Conservation (phyloP, 2,888 invertebrate genomes). For the Pollenia amentaria region DNA sequence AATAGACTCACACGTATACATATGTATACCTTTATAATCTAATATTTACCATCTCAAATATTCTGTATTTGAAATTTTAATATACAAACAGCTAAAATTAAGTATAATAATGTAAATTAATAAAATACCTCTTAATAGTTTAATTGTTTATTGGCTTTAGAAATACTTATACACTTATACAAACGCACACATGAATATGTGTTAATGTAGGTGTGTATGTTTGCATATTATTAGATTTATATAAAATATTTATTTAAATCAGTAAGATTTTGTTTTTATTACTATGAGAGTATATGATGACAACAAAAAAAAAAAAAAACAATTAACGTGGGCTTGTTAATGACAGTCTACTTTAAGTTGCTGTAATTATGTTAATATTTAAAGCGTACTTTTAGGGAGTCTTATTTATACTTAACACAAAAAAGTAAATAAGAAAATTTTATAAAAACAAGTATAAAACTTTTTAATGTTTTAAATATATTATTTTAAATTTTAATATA, state of each 20-base stretch:
- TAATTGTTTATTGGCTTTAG: conserved; percentile 68
- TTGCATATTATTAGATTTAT: conserved; percentile 10
- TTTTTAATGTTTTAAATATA: too few species aligned
- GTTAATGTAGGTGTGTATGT: not conserved
- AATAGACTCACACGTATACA: not conserved
- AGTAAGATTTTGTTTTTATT: conserved; percentile 35
- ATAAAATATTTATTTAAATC: conserved; percentile 31
- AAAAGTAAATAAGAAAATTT: too few species aligned
- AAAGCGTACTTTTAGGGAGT: not conserved
- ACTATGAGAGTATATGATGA: conserved; percentile 14
- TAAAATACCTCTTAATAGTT: conserved; percentile 70
- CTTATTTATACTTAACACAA: not conserved
- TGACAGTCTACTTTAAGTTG: not conserved
- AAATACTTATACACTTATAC: not conserved
- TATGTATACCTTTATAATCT: not conserved
- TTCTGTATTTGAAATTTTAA: conserved; percentile 42
- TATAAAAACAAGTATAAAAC: too few species aligned
- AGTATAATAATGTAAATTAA: conserved; percentile 67
- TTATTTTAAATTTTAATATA: too few species aligned
- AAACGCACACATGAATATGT: not conserved
- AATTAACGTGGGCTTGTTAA: not conserved
- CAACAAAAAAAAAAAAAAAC: not conserved
- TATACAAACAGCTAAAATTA: conserved; percentile 50
- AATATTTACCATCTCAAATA: conserved; percentile 35
- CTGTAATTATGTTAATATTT: not conserved